A percentile compares a stretch with the other conserved stretches of the same genome.
Evolutionary conservation across 2,888 invertebrate species (phyloP).

Genomic region (Pterobdella sp.): DNA sequence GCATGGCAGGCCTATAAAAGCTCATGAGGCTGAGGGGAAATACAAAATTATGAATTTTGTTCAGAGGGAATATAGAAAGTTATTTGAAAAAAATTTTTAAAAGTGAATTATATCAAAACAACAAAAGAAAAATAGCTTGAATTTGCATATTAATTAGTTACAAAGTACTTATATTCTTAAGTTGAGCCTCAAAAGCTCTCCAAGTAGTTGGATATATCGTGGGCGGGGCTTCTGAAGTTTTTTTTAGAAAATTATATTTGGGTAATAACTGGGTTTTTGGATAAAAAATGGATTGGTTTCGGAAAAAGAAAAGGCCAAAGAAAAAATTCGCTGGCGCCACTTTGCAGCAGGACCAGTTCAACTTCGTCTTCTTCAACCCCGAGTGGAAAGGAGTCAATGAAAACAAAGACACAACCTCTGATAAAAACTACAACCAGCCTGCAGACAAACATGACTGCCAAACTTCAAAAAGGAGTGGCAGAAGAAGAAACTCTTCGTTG

Average conservation of each 20-base stretch:
- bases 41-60: too few relatives aligned
- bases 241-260: not conserved
- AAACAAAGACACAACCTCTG: not conserved
- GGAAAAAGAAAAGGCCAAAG: not conserved
- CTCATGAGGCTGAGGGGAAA: too few relatives aligned
- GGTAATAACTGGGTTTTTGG: not conserved
- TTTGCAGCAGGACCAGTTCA: slow-evolving; percentile 12
- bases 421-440: not conserved
- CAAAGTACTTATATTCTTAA: too few relatives aligned
- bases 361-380: slow-evolving; percentile 11
- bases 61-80: too few relatives aligned
- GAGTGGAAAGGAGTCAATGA: not conserved
- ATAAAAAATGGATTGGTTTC: not conserved
- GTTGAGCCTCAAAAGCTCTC: too few relatives aligned
- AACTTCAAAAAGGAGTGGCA: not conserved
- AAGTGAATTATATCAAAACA: too few relatives aligned
- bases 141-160: too few relatives aligned
- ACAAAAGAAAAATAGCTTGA: too few relatives aligned
- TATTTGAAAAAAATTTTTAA: too few relatives aligned
- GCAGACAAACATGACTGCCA: not conserved
- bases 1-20: too few relatives aligned
- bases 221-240: not conserved
- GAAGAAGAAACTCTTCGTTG: not conserved
- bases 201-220: too few relatives aligned
- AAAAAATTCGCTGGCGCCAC: slow-evolving; percentile 24